These are phyloP conservation scores for Pimpla rufipes DNA, from an alignment of 2,888 invertebrate genomes.

Conservation along the genomic window DNA sequence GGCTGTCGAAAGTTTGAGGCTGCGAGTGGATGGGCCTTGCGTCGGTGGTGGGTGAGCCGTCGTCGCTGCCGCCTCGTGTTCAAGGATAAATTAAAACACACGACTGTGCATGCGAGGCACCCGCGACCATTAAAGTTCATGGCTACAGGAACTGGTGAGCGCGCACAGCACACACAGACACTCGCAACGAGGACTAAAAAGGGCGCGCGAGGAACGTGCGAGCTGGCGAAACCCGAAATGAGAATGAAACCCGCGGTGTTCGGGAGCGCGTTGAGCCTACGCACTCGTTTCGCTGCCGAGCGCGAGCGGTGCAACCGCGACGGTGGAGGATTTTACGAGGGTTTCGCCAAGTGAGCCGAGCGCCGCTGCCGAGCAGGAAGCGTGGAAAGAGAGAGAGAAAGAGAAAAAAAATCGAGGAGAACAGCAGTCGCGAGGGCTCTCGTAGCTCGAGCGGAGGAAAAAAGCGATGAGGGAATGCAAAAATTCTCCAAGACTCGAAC, in stretches of 20 bases:
- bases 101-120: slow-evolving; percentile 44
- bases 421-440: neutral
- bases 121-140: slow-evolving; percentile 58
- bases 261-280: slow-evolving; percentile 22
- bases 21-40: neutral
- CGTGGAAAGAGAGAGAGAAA: neutral
- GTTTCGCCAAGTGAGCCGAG: neutral
- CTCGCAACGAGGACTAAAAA: slow-evolving; percentile 27
- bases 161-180: neutral
- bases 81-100: slow-evolving; percentile 58
- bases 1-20: neutral
- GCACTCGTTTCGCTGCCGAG: slow-evolving; percentile 3
- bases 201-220: slow-evolving; percentile 26
- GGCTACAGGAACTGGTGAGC: slow-evolving; percentile 24
- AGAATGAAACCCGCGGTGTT: slow-evolving; percentile 41
- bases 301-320: neutral
- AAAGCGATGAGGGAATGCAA: neutral
- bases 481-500: neutral
- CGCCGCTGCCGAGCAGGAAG: neutral
- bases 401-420: neutral
- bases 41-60: slow-evolving; percentile 7
- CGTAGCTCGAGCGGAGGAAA: neutral
- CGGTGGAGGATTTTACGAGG: slow-evolving; percentile 23
- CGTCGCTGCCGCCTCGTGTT: slow-evolving; percentile 46
- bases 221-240: slow-evolving; percentile 45